phyloP scores from a whole-genome alignment of 2,113 vertebrate genomes.

The Stigmatopora argus region DNA sequence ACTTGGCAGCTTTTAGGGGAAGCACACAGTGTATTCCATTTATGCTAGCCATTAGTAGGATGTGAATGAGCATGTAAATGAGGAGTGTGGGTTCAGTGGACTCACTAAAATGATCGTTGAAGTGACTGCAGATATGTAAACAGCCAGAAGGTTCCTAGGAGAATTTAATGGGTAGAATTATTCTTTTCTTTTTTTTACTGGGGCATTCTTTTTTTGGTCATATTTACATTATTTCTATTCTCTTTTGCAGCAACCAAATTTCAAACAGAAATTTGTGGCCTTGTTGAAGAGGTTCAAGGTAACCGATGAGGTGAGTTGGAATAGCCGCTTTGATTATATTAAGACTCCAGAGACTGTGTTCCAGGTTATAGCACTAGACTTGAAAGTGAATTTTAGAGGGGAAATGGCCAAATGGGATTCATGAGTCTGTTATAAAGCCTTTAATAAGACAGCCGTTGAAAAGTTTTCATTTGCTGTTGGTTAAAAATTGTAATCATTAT shows the following conservation, averaged over 20 bases:
- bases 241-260: slow-evolving; percentile 73
- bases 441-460: slow-evolving; percentile 23
- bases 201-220: background rate
- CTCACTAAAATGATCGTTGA: slow-evolving; percentile 52
- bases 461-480: slow-evolving; percentile 31
- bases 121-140: slow-evolving; percentile 53
- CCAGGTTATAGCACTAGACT: slow-evolving; percentile 11
- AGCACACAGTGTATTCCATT: slow-evolving; percentile 42
- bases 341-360: slow-evolving; percentile 5
- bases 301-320: slow-evolving; percentile 71
- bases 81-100: slow-evolving; percentile 43
- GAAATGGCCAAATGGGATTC: background rate
- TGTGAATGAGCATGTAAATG: slow-evolving; percentile 51
- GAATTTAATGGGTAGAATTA: slow-evolving; percentile 25
- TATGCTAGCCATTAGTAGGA: slow-evolving; percentile 50
- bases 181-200: slow-evolving; percentile 30
- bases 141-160: slow-evolving; percentile 39
- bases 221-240: slow-evolving; percentile 6
- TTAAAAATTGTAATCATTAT: slow-evolving; percentile 22
- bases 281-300: slow-evolving; percentile 78
- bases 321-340: slow-evolving; percentile 16
- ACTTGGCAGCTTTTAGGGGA: slow-evolving; percentile 42
- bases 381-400: slow-evolving; percentile 1
- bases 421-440: slow-evolving; percentile 18
- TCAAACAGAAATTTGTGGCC: slow-evolving; percentile 79